Evolutionary conservation across 1,140 invertebrate species (phyloP), one percentile per base, ranked within the genome.

Genomic region (Cheumatopsyche charites): DNA sequence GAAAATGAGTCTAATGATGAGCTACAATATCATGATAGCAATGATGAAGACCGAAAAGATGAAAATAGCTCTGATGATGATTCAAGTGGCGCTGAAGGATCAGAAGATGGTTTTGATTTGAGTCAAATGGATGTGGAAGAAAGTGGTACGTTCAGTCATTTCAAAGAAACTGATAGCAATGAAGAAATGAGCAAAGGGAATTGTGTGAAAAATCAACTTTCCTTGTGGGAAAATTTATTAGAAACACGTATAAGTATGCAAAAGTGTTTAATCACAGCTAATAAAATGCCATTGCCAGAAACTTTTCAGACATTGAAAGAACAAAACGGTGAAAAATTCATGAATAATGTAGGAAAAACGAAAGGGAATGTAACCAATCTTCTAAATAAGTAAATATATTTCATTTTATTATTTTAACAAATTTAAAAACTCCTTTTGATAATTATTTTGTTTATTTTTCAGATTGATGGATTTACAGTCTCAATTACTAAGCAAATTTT

Each of bases 161-260:
- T 89, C 6, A 84, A 86, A 67, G 80, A 84, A 42, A 80, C 81
- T 76, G 87, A 89, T 80, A 73, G 85, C 2, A 80, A 81, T n/a
- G 85, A 85, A 74, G 89, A 93, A 78, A 84, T 91, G 1, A 88
- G 91, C 77, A 95, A 94, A 83, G 92, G 91, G 29, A 82, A 86
- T n/a, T 89, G 89, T 78, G 89, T 94, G 0, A 87, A 87, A 81
- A 90, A 90, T 79, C 93, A 96, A 79, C 78, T 93, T 12, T 83
- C 86, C 70, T 78, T 95, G 0, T 96, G 93, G 92, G 94, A 96
- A 80, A 89, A 86, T 70, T 79, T 96, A 1, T 78, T 96, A 15
- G 93, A 97, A 81, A 84, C 89, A 77, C 85, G 94, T 75, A 96
- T 97, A 73, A 90, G 92, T 77, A 79, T 96, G 3, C 94, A 97